phyloP scores from a whole-genome alignment of 2,797 vertebrate genomes.

The Anniella stebbinsi region DNA sequence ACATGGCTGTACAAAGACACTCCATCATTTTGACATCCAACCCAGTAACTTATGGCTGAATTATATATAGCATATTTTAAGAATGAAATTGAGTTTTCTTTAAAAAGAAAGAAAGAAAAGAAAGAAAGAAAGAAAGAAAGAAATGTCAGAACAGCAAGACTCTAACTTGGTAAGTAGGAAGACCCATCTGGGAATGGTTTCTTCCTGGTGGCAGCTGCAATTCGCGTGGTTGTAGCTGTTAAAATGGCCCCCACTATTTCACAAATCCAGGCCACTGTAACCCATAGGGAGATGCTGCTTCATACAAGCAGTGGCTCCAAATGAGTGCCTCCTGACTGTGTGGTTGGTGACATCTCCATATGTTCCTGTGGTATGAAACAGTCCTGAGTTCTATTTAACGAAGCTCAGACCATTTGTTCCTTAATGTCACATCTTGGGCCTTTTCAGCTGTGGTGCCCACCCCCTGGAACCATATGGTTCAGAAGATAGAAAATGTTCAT shows the following conservation, averaged over 20 bases:
- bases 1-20: neutral
- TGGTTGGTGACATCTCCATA: neutral
- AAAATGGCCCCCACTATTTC: neutral
- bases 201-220: neutral
- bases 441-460: no score
- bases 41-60: neutral
- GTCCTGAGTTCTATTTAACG: neutral
- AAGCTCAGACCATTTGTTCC: neutral
- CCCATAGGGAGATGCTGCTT: neutral
- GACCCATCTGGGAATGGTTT: neutral
- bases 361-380: neutral
- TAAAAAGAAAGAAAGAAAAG: no score
- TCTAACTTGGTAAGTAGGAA: neutral
- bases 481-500: no score
- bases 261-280: neutral
- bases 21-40: conserved; percentile 3
- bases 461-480: no score
- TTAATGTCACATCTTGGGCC: neutral
- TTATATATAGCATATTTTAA: neutral
- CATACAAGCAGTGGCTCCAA: neutral
- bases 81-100: neutral
- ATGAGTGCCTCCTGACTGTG: neutral
- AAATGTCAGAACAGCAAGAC: neutral
- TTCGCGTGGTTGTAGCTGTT: neutral
- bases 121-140: neutral